phyloP scores from a whole-genome alignment of 2,888 invertebrate species.

The Coenonympha glycerion region DNA sequence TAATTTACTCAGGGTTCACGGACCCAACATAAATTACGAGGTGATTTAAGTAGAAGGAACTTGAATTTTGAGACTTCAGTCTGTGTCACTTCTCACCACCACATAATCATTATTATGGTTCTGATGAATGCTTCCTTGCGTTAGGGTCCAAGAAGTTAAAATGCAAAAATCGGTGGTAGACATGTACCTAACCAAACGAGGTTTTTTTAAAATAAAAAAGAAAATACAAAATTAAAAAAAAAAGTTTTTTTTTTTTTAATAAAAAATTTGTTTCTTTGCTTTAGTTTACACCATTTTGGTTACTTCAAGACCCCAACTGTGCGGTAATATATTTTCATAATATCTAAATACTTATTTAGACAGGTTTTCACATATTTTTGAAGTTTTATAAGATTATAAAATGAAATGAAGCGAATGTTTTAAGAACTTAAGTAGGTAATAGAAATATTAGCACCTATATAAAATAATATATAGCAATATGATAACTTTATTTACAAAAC shows the following conservation, averaged over 20 bases:
- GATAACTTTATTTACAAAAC: slow-evolving; percentile 65
- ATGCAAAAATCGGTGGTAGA: too few relatives aligned
- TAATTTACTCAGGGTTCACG: slow-evolving; percentile 69
- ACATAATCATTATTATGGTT: slow-evolving; percentile 47
- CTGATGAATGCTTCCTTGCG: slow-evolving; percentile 66
- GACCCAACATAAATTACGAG: slow-evolving; percentile 74
- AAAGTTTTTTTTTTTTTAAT: too few relatives aligned
- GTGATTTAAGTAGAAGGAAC: slow-evolving; percentile 76
- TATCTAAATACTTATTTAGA: slow-evolving; percentile 6
- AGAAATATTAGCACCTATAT: slow-evolving; percentile 59
- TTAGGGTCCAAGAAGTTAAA: too few relatives aligned
- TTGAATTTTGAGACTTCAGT: slow-evolving; percentile 54
- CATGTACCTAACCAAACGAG: too few relatives aligned
- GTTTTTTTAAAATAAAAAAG: too few relatives aligned
- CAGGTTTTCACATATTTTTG: slow-evolving; percentile 21
- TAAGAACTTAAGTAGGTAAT: slow-evolving; percentile 40
- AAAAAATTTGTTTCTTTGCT: too few relatives aligned
- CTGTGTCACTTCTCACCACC: slow-evolving; percentile 69
- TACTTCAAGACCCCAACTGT: too few relatives aligned
- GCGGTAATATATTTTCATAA: slow-evolving; percentile 33
- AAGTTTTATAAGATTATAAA: slow-evolving; percentile 50
- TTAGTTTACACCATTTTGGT: too few relatives aligned
- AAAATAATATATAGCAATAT: slow-evolving; percentile 65
- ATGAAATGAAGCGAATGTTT: slow-evolving; percentile 33
- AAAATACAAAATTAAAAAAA: too few relatives aligned